These are phyloP conservation scores for Mylabris phalerata DNA, from an alignment of 1,140 invertebrate genomes.

Conservation along the genomic window DNA sequence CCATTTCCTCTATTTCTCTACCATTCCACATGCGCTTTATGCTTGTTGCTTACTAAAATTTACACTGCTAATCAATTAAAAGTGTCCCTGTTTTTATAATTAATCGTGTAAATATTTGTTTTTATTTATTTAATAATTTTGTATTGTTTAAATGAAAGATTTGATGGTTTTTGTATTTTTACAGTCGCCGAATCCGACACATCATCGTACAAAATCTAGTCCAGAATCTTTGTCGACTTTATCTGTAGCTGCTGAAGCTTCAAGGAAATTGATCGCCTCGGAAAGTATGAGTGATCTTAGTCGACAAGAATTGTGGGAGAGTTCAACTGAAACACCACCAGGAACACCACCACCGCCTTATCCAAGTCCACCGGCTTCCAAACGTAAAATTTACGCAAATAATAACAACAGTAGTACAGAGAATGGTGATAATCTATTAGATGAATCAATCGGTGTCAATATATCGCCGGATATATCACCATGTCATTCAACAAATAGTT, in stretches of 20 bases:
- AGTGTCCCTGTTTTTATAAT: neutral
- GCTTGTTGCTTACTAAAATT: neutral
- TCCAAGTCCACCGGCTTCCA: slow-evolving; percentile 40
- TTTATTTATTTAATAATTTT: neutral
- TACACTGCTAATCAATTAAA: neutral
- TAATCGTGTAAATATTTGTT: neutral
- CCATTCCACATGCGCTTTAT: neutral
- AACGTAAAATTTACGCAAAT: no score
- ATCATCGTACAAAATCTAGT: slow-evolving; percentile 63
- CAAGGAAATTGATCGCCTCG: slow-evolving; percentile 49
- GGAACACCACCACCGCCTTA: slow-evolving; percentile 84
- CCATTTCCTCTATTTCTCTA: no score
- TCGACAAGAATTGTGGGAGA: slow-evolving; percentile 39
- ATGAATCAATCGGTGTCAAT: slow-evolving; percentile 10
- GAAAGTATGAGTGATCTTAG: slow-evolving; percentile 56
- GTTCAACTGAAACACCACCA: slow-evolving; percentile 55
- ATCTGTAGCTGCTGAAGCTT: slow-evolving; percentile 42
- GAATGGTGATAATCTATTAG: slow-evolving; percentile 25
- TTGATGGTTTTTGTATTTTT: slow-evolving; percentile 8
- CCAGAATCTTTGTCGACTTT: slow-evolving; percentile 55
- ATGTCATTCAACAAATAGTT: slow-evolving; percentile 24
- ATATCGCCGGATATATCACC: slow-evolving; percentile 35
- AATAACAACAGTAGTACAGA: slow-evolving; percentile 19
- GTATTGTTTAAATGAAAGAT: neutral
- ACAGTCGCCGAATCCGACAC: slow-evolving; percentile 43